A percentile compares a stretch with the other conserved stretches of the same genome.
phyloP scores from a whole-genome alignment of 2,888 invertebrate species.

The Shargacucullia verbasci region DNA sequence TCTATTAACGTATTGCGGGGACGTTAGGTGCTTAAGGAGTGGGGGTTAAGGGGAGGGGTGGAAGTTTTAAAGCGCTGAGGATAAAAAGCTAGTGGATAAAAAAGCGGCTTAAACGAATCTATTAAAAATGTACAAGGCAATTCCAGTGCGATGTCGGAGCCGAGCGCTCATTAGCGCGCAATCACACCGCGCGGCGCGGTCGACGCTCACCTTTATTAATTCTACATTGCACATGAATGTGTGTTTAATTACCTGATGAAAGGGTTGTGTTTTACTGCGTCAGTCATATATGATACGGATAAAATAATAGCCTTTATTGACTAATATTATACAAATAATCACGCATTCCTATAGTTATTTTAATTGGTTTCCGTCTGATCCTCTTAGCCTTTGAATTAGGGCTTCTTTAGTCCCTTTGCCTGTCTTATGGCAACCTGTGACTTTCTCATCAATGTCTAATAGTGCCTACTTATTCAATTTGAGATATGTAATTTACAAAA shows the following conservation, averaged over 20 bases:
- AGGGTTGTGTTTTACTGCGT: conserved; percentile 4
- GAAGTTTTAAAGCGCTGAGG: conserved; percentile 74
- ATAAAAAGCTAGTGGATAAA: conserved; percentile 76
- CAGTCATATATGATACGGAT: too few relatives aligned
- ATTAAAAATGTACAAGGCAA: conserved; percentile 85
- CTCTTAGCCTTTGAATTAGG: too few relatives aligned
- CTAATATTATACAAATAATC: too few relatives aligned
- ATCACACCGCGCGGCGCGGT: conserved; percentile 64
- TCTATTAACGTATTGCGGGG: conserved; percentile 81
- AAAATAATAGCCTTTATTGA: too few relatives aligned
- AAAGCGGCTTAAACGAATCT: conserved; percentile 85
- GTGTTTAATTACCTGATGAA: conserved; percentile 28
- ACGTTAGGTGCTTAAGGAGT: conserved; percentile 34
- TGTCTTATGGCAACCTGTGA: too few relatives aligned
- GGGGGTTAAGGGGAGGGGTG: conserved; percentile 42
- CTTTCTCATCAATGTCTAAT: too few relatives aligned
- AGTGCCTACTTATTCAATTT: too few relatives aligned
- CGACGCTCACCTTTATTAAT: conserved; percentile 43
- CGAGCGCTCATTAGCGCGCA: conserved; percentile 70
- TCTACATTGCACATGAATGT: conserved; percentile 27
- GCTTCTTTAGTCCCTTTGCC: too few relatives aligned
- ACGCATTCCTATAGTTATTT: too few relatives aligned
- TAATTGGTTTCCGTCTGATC: too few relatives aligned
- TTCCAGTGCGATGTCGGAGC: conserved; percentile 71
- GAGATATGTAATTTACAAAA: too few relatives aligned